Percentiles rank a stretch among this genome's conserved stretches.
phyloP scores from a whole-genome alignment of 2,888 invertebrate species.

The Sericinus montela region DNA sequence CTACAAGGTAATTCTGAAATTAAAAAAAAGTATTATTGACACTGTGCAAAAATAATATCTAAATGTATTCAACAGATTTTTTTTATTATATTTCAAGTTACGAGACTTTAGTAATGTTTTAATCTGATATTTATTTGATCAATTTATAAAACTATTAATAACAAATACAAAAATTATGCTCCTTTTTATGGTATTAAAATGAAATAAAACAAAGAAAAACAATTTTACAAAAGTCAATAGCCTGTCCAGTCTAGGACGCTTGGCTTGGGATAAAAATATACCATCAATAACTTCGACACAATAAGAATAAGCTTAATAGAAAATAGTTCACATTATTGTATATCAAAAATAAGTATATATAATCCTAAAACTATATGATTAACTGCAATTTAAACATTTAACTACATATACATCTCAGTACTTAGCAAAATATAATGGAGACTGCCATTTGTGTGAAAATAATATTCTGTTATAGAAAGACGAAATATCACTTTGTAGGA shows the following conservation, averaged over 20 bases:
- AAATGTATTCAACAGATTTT: no score
- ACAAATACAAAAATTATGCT: background rate
- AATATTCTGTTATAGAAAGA: constrained; percentile 11
- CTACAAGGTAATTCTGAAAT: constrained; percentile 44
- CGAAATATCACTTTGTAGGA: constrained; percentile 11
- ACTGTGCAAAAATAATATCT: background rate
- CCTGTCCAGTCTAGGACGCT: constrained; percentile 41
- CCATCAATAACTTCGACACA: background rate
- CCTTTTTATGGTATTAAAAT: background rate
- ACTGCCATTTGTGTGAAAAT: constrained; percentile 46
- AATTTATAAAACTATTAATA: no score
- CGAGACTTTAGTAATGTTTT: no score
- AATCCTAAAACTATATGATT: no score
- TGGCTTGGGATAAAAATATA: constrained; percentile 28
- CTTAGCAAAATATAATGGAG: constrained; percentile 62
- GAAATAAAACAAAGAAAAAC: constrained; percentile 32
- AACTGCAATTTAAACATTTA: background rate
- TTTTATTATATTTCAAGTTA: no score
- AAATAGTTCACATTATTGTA: no score
- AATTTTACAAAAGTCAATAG: constrained; percentile 45
- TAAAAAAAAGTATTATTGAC: constrained; percentile 16
- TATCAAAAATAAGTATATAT: no score
- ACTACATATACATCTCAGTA: constrained; percentile 19
- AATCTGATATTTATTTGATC: no score
- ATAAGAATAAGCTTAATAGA: background rate